Conservation (phyloP, 2,113 vertebrate genomes). For the Trematomus loennbergii region DNA sequence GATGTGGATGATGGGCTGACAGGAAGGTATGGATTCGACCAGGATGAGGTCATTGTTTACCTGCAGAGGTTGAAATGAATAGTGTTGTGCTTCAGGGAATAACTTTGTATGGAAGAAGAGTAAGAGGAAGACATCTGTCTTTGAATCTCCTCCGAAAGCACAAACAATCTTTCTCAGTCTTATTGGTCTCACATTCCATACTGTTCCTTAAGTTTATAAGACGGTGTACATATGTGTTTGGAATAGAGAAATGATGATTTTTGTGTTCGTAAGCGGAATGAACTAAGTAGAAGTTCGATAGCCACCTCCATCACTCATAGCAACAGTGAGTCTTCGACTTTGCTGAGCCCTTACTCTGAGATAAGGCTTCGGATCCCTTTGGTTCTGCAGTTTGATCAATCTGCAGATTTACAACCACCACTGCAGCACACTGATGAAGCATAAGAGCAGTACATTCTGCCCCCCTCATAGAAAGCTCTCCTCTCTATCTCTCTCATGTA, state of each 20-base stretch:
- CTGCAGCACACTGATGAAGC: constrained; percentile 76
- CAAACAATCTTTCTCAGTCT: constrained; percentile 18
- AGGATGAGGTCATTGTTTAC: constrained; percentile 72
- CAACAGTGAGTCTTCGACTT: constrained; percentile 63
- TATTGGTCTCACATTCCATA: constrained; percentile 29
- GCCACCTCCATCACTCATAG: constrained; percentile 71
- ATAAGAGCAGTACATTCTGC: constrained; percentile 76
- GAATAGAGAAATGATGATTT: constrained; percentile 5
- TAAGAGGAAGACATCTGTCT: constrained; percentile 3
- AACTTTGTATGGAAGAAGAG: constrained; percentile 21
- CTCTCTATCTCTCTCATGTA: constrained; percentile 53
- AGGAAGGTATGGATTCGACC: constrained; percentile 70
- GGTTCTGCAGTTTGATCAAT: constrained; percentile 78
- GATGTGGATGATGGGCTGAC: constrained; percentile 65
- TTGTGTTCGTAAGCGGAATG: constrained; percentile 42
- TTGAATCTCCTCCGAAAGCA: constrained; percentile 13
- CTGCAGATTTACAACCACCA: constrained; percentile 77
- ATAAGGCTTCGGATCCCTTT: constrained; percentile 75
- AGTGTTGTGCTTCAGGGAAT: constrained; percentile 47
- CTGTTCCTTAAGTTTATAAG: constrained; percentile 7
- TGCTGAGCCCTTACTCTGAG: constrained; percentile 74
- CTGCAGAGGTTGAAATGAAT: constrained; percentile 63
- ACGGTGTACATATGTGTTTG: constrained; percentile 14
- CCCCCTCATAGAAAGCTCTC: constrained; percentile 68
- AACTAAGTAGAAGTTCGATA: constrained; percentile 53